Evolutionary conservation across 2,888 invertebrate species (phyloP), one percentile per base, ranked within the genome.

Genomic region (Eupithecia tripunctaria): DNA sequence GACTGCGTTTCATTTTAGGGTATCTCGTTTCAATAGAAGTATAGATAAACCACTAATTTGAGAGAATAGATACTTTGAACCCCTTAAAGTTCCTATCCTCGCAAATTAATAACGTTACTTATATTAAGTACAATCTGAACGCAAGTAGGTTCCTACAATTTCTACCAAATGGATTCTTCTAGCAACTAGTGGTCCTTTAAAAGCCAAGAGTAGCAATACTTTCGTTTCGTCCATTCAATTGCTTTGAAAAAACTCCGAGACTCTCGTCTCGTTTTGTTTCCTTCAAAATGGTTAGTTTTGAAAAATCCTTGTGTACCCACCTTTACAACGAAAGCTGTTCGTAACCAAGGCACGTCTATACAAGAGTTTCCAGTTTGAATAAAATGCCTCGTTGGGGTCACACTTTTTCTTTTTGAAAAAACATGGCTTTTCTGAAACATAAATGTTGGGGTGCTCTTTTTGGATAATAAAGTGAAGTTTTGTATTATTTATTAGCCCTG

Each of bases 291-390:
- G 56, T 56, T 25, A 56, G 56, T 56, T 63, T 29, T 36, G 14
- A 72, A 60, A 74, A 67, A 56, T 27, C 25, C 15, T 47, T 59
- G 64, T 70, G 47, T 64, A 47, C 59, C 5, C 36, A 18, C 63
- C 70, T 69, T 74, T 63, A 74, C 41, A 59, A 18, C 15, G 29
- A 38, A n/a, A 41, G 78, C 79, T 79, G 82, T 89, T 87, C 78
- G 82, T 80, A 87, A 78, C 72, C 83, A 63, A 78, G 79, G 79
- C 88, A 88, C 88, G 88, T 88, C 74, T 80, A 80, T 80, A 84
- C 82, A 81, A 84, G 83, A 83, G 85, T 83, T 84, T 76, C 83
- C 82, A 82, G 83, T 89, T 87, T 87, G 87, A 88, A 88, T 89
- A 87, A 86, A 88, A 86, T 81, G 81, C 80, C 78, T 82, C 78